Evolutionary conservation across 2,113 vertebrate species (phyloP), one percentile per base, ranked within the genome.

Genomic region (Saguinus midas): DNA sequence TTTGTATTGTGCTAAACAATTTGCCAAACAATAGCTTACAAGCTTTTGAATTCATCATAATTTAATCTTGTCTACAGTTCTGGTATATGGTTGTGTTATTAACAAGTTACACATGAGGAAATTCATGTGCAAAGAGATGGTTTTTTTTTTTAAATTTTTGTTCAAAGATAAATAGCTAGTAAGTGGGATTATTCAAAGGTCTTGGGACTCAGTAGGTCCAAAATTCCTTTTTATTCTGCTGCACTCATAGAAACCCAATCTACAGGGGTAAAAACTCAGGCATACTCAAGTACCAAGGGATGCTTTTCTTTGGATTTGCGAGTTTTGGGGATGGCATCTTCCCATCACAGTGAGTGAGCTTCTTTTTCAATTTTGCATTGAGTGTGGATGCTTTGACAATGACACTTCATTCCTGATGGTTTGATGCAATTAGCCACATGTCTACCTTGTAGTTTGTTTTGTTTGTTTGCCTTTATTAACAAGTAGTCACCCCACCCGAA

Each of bases 391-490:
- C 40, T 89, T 90, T 97, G 82, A 79, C 61, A 96, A 0, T 91
- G 61, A 78, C 35, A 21, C 35, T 84, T 88, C 27, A 35, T 93
- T 95, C 72, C 57, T 93, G 55, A 93, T 5, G 55, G 40, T 94
- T 91, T 91, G 78, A 16, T 94, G 8, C 37, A 64, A 2, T 76
- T 52, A 93, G 66, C 64, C 93, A 78, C 89, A 79, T 96, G 20
- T 35, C 61, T 91, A 43, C 72, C 58, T 90, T 76, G 32, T 50
- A 68, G 29, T 86, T 97, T 92, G 88, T 93, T 96, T 79, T 86
- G 48, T 91, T 92, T 58, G 78, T 95, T 95, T 90, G 61, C 23
- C 58, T 94, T 87, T 94, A 48, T 96, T 96, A 95, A 58, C 88
- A 91, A 78, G 40, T 43, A 83, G 72, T 96, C 11, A 93, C 37